phyloP scores from a whole-genome alignment of 1,140 invertebrate genomes.

The Dendroctonus valens region DNA sequence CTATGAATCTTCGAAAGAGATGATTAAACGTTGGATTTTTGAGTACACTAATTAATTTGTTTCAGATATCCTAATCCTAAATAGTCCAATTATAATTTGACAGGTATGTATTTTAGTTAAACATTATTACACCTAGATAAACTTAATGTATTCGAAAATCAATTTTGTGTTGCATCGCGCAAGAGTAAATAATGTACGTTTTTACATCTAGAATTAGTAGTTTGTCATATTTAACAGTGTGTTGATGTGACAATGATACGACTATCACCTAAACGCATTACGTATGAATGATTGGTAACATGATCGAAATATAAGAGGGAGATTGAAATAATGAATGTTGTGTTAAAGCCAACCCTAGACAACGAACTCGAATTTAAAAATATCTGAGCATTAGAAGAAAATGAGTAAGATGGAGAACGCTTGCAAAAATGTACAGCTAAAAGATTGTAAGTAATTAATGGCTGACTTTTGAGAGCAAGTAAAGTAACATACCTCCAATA shows the following conservation, averaged over 20 bases:
- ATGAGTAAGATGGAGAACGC: neutral
- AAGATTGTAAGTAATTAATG: neutral
- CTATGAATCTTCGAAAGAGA: too few relatives aligned
- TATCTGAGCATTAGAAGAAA: too few relatives aligned
- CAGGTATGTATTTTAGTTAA: conserved; percentile 5
- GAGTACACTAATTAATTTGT: conserved; percentile 11
- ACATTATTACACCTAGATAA: conserved; percentile 1
- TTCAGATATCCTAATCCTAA: neutral
- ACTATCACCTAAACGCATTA: neutral
- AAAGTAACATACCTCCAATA: conserved; percentile 2
- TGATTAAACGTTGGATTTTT: neutral
- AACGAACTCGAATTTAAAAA: too few relatives aligned
- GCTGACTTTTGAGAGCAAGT: neutral
- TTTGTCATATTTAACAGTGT: neutral
- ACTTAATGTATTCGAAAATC: conserved; percentile 7
- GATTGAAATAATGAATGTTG: too few relatives aligned
- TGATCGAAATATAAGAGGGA: neutral
- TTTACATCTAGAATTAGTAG: neutral
- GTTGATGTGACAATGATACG: conserved; percentile 1
- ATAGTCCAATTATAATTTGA: conserved; percentile 18
- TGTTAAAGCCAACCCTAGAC: too few relatives aligned
- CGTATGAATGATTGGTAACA: neutral
- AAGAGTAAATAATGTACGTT: neutral
- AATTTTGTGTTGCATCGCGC: neutral
- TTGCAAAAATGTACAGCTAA: neutral